Base-by-base conservation (phyloP, 2,797 vertebrate species). In the Falco concolor region DNA sequence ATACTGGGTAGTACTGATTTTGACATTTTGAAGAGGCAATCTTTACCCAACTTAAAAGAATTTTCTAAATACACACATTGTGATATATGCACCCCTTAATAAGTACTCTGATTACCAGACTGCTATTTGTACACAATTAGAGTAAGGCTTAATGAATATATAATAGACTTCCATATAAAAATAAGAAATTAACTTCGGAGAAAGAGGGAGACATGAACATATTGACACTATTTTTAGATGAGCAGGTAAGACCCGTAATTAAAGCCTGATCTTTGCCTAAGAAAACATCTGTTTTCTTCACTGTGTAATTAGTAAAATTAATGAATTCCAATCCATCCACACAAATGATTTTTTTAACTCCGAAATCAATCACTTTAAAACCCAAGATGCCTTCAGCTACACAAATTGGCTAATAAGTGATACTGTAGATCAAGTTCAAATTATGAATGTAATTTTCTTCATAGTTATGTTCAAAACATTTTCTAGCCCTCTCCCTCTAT, bases 271-370 rank as follows among this genome's bases (percentile, higher is more conserved):
- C 97, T 97, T 97, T 93, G 96, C 96, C 96, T 97, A 98, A 96
- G 97, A 98, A 97, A 98, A 98, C 98, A 98, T 98, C 98, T 98
- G 98, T 98, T 99, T 99, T 98, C 97, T 97, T 98, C 97, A 87
- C 96, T 96, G 88, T 95, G 97, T 96, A 98, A 98, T 98, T 99
- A 99, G 97, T 97, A 97, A 98, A 99, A 98, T 98, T 98, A 98
- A 98, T 98, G 98, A 98, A 98, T 97, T 98, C 97, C 98, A 98
- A 98, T 98, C 98, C 97, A 98, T 98, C 97, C 96, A 98, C 96
- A 98, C 96, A 98, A 98, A 98, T 98, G 91, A 98, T 98, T 98
- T 97, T 98, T 98, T 91, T 97, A 98, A 97, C 96, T 98, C 96
- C 92, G 96, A 97, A 98, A 98, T 98, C 98, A 98, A 99, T 98